phyloP scores from a whole-genome alignment of 2,113 vertebrate species.

The Cettia cetti region DNA sequence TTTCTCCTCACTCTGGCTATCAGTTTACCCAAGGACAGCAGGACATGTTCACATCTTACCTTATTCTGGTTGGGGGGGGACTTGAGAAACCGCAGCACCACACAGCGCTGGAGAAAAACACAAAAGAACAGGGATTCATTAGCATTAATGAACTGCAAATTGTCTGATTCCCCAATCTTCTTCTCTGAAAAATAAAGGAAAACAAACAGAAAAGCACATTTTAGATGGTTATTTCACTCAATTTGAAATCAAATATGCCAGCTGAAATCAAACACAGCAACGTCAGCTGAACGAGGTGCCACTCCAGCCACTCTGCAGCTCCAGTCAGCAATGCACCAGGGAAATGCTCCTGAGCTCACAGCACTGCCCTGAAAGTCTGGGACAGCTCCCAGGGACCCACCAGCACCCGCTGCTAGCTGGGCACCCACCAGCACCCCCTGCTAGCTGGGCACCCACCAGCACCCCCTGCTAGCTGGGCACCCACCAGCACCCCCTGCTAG shows the following conservation, averaged over 20 bases:
- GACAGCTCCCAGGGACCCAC: not conserved
- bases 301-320: not conserved
- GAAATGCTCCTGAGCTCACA: not conserved
- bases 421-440: too few species aligned
- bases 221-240: not conserved
- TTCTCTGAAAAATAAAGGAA: not conserved
- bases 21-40: not conserved
- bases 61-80: slow-evolving; percentile 82
- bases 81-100: slow-evolving; percentile 93
- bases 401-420: too few species aligned
- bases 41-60: slow-evolving; percentile 60
- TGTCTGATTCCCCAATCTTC: not conserved
- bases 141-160: not conserved
- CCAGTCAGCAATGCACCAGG: not conserved
- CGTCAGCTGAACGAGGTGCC: not conserved
- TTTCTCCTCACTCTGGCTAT: not conserved
- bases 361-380: not conserved
- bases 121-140: not conserved
- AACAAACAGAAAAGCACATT: not conserved
- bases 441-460: too few species aligned
- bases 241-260: not conserved
- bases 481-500: too few species aligned
- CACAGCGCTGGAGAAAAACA: slow-evolving; percentile 78
- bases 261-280: not conserved
- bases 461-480: too few species aligned